These are phyloP conservation scores for Zaprionus tsacasi DNA, from an alignment of 1,140 invertebrate genomes.

Conservation along the genomic window DNA sequence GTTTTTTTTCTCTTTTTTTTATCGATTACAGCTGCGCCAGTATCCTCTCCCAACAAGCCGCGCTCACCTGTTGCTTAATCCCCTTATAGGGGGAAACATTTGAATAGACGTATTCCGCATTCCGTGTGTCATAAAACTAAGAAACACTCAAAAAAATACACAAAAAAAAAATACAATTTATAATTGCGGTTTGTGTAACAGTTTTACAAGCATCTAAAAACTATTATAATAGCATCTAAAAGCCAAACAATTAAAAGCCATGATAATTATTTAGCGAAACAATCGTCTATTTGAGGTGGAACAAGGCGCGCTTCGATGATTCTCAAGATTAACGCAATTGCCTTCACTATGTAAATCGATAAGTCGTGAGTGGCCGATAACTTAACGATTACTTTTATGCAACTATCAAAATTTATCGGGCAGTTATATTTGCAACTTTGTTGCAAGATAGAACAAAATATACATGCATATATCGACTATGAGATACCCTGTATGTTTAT, in stretches of 20 bases:
- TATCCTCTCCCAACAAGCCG: conserved; percentile 12
- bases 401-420: conserved; percentile 5
- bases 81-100: conserved; percentile 2
- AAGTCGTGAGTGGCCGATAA: not conserved
- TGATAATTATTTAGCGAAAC: conserved; percentile 5
- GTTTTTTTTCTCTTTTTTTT: conserved; percentile 3
- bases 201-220: conserved; percentile 10
- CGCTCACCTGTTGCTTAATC: conserved; percentile 12
- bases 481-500: not conserved
- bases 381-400: not conserved
- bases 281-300: not conserved
- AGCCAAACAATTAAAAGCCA: conserved; percentile 10
- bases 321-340: not conserved
- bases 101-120: conserved; percentile 31
- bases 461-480: not conserved
- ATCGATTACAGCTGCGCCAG: not conserved
- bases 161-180: not conserved
- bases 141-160: not conserved
- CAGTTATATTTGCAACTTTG: not conserved
- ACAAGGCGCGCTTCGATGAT: not conserved
- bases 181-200: not conserved
- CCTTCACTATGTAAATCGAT: not conserved
- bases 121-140: conserved; percentile 17
- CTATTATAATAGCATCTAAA: conserved; percentile 9
- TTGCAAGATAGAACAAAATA: not conserved